A percentile compares a stretch with the other conserved stretches of the same genome.
These are phyloP conservation scores for Oceanites oceanicus DNA, from an alignment of 2,113 vertebrate species.

Conservation along the genomic window DNA sequence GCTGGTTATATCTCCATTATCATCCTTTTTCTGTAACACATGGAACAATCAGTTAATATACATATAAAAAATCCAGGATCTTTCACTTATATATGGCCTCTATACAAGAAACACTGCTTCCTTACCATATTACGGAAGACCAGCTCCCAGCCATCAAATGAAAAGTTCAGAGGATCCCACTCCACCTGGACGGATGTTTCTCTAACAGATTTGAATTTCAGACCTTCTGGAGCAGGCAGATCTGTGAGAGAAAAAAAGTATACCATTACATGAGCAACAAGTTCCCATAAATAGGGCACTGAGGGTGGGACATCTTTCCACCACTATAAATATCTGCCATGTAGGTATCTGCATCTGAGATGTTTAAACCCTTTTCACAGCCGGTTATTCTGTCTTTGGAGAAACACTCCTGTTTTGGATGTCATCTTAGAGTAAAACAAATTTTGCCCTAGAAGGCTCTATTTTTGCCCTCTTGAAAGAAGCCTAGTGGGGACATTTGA, in stretches of 20 bases:
- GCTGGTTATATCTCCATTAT: constrained; percentile 89
- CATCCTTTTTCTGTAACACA: constrained; percentile 91
- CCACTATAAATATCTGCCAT: neutral
- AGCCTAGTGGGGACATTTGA: neutral
- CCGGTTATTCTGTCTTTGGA: neutral
- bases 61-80: neutral
- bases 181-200: constrained; percentile 94
- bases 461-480: neutral
- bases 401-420: neutral
- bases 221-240: constrained; percentile 91
- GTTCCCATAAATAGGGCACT: neutral
- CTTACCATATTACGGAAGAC: constrained; percentile 92
- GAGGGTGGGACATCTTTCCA: neutral
- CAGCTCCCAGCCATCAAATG: constrained; percentile 95
- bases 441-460: neutral
- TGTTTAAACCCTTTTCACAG: neutral
- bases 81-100: neutral
- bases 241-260: constrained; percentile 72
- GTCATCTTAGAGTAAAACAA: neutral
- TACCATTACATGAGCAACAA: neutral
- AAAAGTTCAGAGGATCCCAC: constrained; percentile 93
- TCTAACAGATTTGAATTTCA: constrained; percentile 92
- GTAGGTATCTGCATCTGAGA: neutral
- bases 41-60: neutral
- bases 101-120: neutral